Conservation (phyloP, 1,140 invertebrate species). For the Drosophila sucinea region DNA sequence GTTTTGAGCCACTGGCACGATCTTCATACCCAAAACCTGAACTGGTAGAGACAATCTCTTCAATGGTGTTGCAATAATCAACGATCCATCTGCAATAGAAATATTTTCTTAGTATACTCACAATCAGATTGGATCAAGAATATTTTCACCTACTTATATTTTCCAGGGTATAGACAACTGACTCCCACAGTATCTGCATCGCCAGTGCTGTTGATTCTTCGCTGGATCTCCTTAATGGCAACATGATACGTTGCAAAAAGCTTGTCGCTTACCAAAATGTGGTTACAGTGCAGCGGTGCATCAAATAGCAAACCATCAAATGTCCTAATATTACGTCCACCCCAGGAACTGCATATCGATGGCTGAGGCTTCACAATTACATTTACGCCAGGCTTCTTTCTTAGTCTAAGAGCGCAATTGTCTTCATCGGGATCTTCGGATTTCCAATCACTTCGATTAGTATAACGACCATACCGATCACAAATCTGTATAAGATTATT, state of each 20-base stretch:
- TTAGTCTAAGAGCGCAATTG: too few species aligned
- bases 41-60: constrained; percentile 87
- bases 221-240: constrained; percentile 84
- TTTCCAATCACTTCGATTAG: too few species aligned
- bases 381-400: constrained; percentile 47
- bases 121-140: too few species aligned
- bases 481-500: too few species aligned
- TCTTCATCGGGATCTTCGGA: constrained; percentile 16
- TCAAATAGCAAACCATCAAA: constrained; percentile 88
- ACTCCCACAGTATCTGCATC: constrained; percentile 87
- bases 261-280: constrained; percentile 87
- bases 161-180: constrained; percentile 87
- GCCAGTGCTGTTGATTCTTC: constrained; percentile 78
- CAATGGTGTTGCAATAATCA: constrained; percentile 84
- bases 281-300: constrained; percentile 86
- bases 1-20: constrained; percentile 88
- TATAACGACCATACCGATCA: too few species aligned
- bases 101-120: too few species aligned
- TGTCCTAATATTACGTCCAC: constrained; percentile 91
- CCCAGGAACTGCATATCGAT: constrained; percentile 89
- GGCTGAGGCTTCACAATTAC: constrained; percentile 61
- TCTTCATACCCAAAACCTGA: constrained; percentile 87
- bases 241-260: constrained; percentile 88
- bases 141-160: constrained; percentile 80
- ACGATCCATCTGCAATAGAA: constrained; percentile 83